These are phyloP conservation scores for Papilio protenor DNA, from an alignment of 2,888 invertebrate genomes.

Conservation along the genomic window DNA sequence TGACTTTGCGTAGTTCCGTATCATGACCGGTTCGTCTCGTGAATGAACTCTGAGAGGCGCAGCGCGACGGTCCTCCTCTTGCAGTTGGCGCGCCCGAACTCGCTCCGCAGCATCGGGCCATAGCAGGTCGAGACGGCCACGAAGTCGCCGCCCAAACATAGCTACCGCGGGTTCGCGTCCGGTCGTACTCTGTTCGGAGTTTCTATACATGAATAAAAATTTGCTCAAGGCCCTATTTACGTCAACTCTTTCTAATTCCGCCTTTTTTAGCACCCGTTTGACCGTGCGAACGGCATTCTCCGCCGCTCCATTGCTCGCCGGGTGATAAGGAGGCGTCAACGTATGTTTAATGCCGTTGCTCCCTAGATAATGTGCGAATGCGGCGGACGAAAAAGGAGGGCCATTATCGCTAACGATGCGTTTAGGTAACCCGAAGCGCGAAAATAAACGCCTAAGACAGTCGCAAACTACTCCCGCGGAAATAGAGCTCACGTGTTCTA, in stretches of 20 bases:
- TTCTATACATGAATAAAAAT: conserved; percentile 38
- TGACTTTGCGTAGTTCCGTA: conserved; percentile 22
- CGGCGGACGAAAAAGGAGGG: conserved; percentile 45
- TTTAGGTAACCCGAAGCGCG: conserved; percentile 45
- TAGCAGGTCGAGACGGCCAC: conserved; percentile 48
- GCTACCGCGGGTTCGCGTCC: conserved; percentile 46
- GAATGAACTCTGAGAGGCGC: not conserved
- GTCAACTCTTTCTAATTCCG: conserved; percentile 31
- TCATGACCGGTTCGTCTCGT: conserved; percentile 28
- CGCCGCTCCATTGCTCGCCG: conserved; percentile 45
- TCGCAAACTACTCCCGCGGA: conserved; percentile 38
- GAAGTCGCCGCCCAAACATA: conserved; percentile 47
- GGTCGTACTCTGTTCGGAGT: conserved; percentile 46
- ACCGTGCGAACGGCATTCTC: conserved; percentile 45
- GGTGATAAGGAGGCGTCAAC: conserved; percentile 37
- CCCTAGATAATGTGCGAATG: conserved; percentile 6
- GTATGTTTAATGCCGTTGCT: conserved; percentile 40
- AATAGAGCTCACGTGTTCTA: conserved; percentile 41
- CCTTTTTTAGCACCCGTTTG: conserved; percentile 41
- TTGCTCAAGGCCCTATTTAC: conserved; percentile 40
- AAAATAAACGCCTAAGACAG: conserved; percentile 40
- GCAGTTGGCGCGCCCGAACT: conserved; percentile 27
- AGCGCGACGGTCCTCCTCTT: not conserved
- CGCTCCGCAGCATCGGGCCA: conserved; percentile 39
- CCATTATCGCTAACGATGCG: conserved; percentile 48